phyloP scores from a whole-genome alignment of 2,888 invertebrate genomes.

The Ichneumon xanthorius region DNA sequence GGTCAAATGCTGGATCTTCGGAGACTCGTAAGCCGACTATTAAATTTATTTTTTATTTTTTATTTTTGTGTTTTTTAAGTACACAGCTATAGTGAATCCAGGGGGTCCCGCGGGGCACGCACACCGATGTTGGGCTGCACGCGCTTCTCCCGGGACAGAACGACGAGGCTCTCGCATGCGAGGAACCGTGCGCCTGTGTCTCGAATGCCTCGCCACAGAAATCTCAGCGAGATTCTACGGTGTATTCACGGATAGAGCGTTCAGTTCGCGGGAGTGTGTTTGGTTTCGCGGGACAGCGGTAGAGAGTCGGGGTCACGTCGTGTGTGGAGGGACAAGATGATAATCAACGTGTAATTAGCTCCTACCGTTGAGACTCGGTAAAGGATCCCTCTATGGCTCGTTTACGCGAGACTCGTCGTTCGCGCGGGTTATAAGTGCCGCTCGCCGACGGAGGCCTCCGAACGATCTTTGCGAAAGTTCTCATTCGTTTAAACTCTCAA shows the following conservation, averaged over 20 bases:
- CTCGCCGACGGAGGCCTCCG: constrained; percentile 24
- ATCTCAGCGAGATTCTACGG: neutral
- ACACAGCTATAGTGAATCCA: constrained; percentile 2
- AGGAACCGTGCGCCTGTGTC: constrained; percentile 31
- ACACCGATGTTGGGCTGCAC: constrained; percentile 30
- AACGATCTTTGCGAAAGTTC: constrained; percentile 19
- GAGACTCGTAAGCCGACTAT: constrained; percentile 16
- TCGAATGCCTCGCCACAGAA: constrained; percentile 29
- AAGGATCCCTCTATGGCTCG: constrained; percentile 50
- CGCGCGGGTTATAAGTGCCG: constrained; percentile 29
- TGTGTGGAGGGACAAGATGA: constrained; percentile 73
- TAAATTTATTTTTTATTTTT: constrained; percentile 5
- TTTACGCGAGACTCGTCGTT: constrained; percentile 51
- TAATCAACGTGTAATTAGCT: constrained; percentile 77
- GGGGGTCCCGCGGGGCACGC: neutral
- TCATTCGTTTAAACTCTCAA: constrained; percentile 13
- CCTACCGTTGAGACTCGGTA: constrained; percentile 67
- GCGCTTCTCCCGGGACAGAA: constrained; percentile 42
- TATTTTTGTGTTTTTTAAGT: neutral
- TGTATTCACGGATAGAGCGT: constrained; percentile 7
- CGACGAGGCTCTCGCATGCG: constrained; percentile 40
- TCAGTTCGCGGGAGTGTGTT: constrained; percentile 3
- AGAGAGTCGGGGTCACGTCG: constrained; percentile 66
- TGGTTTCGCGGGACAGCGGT: constrained; percentile 27
- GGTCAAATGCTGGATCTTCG: constrained; percentile 50